Evolutionary conservation across 2,888 invertebrate genomes (phyloP), one percentile per base, ranked within the genome.

Genomic region (Parapristionchus giblindavisi): DNA sequence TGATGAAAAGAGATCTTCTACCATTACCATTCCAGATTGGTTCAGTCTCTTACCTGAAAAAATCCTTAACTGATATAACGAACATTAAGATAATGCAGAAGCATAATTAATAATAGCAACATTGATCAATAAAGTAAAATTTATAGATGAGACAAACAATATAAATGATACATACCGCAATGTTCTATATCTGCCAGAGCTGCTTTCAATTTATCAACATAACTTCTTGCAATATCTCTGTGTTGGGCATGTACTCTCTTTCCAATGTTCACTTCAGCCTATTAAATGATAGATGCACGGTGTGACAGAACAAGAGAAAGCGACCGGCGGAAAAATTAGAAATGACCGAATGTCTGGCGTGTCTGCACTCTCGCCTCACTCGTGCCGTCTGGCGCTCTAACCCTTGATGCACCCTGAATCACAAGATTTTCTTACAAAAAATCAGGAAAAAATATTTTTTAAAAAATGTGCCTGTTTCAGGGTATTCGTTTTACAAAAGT

Each of bases 1-100:
- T 11, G 68, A 68, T 3, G 52, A 51, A 32, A 68, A 68, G 36
- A 68, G 68, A 68, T 68, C 68, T n/a, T 34, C 52, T 0, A 68
- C 68, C 38, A 68, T 38, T 6, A 27, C n/a, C 32, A 36, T 6
- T 21, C 36, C 52, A n/a, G 52, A 32, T 4, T 51, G n/a, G 27
- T 1, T 27, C 6, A 68, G 40, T 34, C 34, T 17, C 4, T 27
- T 32, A 32, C 34, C 68, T 68, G 32, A 34, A 34, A n/a, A 51
- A 14, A 43, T 3, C n/a, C n/a, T n/a, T n/a, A n/a, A n/a, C 24
- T 6, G n/a, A n/a, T 6, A n/a, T 14, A 6, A 54, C 54, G 54
- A 54, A n/a, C 14, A 54, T 14, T 24, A 54, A n/a, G 48, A 48
- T 11, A 48, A 48, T 14, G 48, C 11, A 48, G 48, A 48, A 48